phyloP scores from a whole-genome alignment of 2,888 invertebrate genomes.

The Hydraecia micacea region DNA sequence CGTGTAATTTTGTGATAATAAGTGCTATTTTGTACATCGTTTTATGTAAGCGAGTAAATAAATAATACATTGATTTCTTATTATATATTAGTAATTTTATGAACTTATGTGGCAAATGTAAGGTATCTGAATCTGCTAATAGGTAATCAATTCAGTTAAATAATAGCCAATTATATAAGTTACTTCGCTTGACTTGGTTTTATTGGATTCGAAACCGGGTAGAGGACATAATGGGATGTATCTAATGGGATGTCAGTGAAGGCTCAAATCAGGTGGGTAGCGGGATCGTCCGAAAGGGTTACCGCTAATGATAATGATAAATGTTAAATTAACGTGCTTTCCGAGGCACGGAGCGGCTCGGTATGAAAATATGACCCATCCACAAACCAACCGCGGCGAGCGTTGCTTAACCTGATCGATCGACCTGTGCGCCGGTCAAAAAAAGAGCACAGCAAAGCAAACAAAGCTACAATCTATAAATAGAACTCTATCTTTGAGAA shows the following conservation, averaged over 20 bases:
- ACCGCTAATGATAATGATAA: too few relatives aligned
- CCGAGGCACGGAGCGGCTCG: too few relatives aligned
- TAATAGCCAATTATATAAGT: background rate
- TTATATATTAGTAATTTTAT: background rate
- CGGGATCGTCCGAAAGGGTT: too few relatives aligned
- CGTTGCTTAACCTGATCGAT: too few relatives aligned
- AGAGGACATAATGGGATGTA: background rate
- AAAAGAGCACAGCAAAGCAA: background rate
- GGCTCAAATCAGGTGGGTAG: background rate
- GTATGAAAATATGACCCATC: too few relatives aligned
- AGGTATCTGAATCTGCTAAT: too few relatives aligned
- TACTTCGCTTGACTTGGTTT: background rate
- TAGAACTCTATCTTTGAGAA: background rate
- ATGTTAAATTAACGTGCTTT: too few relatives aligned
- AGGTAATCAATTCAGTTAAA: background rate
- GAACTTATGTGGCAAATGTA: background rate
- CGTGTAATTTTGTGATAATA: conserved; percentile 23
- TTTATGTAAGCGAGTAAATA: background rate
- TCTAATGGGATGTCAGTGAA: background rate
- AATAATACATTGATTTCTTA: background rate
- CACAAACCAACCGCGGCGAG: too few relatives aligned
- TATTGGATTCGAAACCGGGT: background rate
- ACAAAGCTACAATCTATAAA: background rate
- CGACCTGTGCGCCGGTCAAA: too few relatives aligned
- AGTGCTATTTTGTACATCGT: background rate